phyloP scores from a whole-genome alignment of 2,888 invertebrate species.

The Resseliella maxima region DNA sequence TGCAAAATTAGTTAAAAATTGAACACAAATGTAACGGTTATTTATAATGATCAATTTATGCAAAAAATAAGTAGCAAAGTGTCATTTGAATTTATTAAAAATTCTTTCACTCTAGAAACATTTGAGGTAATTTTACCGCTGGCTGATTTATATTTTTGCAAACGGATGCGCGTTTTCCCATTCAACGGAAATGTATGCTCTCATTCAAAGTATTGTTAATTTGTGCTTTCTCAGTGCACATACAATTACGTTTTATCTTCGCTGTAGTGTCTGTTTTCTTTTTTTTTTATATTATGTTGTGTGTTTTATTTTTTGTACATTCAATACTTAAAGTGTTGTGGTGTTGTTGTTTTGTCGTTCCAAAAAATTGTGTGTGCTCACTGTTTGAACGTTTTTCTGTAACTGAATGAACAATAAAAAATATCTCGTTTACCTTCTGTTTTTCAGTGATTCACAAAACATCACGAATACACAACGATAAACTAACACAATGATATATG shows the following conservation, averaged over 20 bases:
- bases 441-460: constrained; percentile 49
- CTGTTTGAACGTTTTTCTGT: constrained; percentile 56
- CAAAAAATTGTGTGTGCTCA: constrained; percentile 55
- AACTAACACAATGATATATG: neutral
- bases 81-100: too few relatives aligned
- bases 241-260: constrained; percentile 29
- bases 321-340: neutral
- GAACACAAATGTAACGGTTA: neutral
- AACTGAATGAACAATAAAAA: constrained; percentile 55
- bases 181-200: constrained; percentile 1
- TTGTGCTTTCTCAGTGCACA: constrained; percentile 28
- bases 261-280: constrained; percentile 6
- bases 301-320: neutral
- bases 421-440: constrained; percentile 56
- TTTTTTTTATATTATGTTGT: constrained; percentile 14
- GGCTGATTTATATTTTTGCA: neutral
- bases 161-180: neutral
- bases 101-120: neutral
- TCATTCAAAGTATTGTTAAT: constrained; percentile 33
- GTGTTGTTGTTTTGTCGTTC: neutral
- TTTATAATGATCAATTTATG: neutral
- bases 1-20: neutral
- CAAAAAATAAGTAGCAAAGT: neutral
- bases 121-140: neutral
- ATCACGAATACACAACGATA: neutral